A percentile compares a stretch with the other conserved stretches of the same genome.
Conservation (phyloP, 2,888 invertebrate genomes). For the Argyresthia goedartella region DNA sequence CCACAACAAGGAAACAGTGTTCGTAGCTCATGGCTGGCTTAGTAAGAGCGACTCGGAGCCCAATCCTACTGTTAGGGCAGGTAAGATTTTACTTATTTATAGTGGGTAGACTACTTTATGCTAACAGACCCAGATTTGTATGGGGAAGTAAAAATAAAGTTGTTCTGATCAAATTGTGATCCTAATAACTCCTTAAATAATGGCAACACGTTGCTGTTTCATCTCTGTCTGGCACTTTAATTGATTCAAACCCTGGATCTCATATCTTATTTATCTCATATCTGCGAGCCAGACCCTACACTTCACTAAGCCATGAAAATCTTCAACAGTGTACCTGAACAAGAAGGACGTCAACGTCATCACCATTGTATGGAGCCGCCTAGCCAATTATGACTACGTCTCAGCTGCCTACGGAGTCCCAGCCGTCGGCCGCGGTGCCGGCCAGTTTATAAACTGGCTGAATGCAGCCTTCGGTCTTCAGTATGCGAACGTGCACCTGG, state of each 20-base stretch:
- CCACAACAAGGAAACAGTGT: constrained; percentile 22
- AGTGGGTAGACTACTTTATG: no score
- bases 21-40: constrained; percentile 42
- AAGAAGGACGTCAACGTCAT: constrained; percentile 45
- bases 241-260: no score
- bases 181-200: no score
- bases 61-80: constrained; percentile 32
- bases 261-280: no score
- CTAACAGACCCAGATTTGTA: not conserved
- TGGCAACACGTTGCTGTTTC: no score
- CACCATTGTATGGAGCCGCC: constrained; percentile 45
- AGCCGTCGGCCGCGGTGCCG: constrained; percentile 43
- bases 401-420: constrained; percentile 41
- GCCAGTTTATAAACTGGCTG: constrained; percentile 44
- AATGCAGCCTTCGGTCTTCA: constrained; percentile 29
- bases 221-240: no score
- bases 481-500: constrained; percentile 24
- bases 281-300: no score
- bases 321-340: constrained; percentile 27
- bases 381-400: constrained; percentile 31
- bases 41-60: constrained; percentile 24
- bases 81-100: constrained; percentile 20
- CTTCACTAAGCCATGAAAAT: no score
- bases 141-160: no score
- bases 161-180: no score